Evolutionary conservation across 2,113 vertebrate genomes (phyloP).

Genomic region (Scolopax mira): DNA sequence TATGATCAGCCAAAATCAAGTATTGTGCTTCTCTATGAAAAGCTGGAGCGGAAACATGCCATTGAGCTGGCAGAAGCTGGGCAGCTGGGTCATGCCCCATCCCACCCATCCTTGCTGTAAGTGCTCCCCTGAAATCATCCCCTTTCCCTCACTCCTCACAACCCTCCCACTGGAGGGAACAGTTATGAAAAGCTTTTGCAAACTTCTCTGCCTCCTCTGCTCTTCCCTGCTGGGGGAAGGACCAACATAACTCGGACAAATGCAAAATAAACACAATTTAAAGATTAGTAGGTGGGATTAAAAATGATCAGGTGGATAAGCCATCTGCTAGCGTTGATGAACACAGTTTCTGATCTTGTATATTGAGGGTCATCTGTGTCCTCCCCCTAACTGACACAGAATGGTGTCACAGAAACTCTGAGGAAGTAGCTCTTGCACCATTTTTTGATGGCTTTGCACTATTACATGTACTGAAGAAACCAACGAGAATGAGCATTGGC

Average conservation of each 20-base stretch:
- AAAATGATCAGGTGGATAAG: not conserved
- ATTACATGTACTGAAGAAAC: not conserved
- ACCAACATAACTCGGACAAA: not conserved
- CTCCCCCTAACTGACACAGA: accelerated
- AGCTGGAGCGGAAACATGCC: constrained; percentile 80
- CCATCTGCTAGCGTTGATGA: too few species aligned
- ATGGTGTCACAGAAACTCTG: not conserved
- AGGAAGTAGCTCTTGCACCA: not conserved
- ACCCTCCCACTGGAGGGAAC: not conserved
- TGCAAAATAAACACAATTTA: not conserved
- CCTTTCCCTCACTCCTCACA: accelerated
- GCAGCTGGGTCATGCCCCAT: constrained; percentile 11
- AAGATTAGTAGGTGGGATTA: not conserved
- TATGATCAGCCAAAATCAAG: constrained; percentile 78
- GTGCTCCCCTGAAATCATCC: not conserved
- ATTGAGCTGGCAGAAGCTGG: constrained; percentile 71
- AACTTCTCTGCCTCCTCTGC: not conserved
- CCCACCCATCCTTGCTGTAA: constrained; percentile 56
- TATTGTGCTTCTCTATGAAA: constrained; percentile 84
- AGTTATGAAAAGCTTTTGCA: not conserved
- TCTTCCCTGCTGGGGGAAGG: not conserved
- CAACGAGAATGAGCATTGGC: not conserved
- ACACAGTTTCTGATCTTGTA: not conserved
- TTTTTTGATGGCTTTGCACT: not conserved
- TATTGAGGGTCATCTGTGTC: accelerated